Percentiles rank a stretch among this genome's conserved stretches.
phyloP scores from a whole-genome alignment of 2,888 invertebrate genomes.

The Diplazon laetatorius region DNA sequence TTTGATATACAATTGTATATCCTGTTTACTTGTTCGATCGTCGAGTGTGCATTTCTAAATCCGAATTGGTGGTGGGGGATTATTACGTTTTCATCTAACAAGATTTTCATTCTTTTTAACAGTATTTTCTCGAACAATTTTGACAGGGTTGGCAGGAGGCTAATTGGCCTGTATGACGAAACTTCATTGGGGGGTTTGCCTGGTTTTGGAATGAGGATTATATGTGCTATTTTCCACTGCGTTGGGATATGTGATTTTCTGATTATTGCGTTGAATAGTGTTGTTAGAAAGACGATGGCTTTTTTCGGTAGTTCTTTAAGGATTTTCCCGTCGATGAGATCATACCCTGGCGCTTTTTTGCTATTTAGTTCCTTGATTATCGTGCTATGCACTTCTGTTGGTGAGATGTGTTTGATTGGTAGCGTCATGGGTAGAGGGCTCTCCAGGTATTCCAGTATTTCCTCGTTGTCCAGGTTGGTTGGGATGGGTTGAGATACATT shows the following conservation, averaged over 20 bases:
- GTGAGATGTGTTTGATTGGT: too few species aligned
- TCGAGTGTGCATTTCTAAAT: slow-evolving; percentile 18
- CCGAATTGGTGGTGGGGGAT: slow-evolving; percentile 35
- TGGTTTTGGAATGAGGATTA: slow-evolving; percentile 1
- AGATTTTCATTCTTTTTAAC: background rate
- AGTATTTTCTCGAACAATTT: too few species aligned
- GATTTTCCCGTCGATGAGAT: background rate
- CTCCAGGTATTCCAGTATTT: too few species aligned
- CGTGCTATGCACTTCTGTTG: background rate
- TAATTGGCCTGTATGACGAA: too few species aligned
- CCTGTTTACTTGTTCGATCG: slow-evolving; percentile 20
- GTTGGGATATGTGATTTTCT: background rate
- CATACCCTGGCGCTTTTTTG: slow-evolving; percentile 13
- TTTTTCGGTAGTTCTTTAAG: slow-evolving; percentile 8
- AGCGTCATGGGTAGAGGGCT: too few species aligned
- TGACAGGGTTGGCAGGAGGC: too few species aligned
- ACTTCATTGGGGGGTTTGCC: too few species aligned
- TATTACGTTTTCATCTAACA: background rate
- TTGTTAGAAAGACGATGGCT: background rate
- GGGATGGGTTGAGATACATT: slow-evolving; percentile 60
- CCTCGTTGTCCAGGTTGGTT: slow-evolving; percentile 9
- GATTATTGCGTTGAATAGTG: background rate
- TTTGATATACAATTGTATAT: slow-evolving; percentile 50
- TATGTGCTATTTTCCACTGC: background rate
- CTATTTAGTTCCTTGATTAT: background rate